Conservation (phyloP, 2,113 vertebrate genomes). For the Otocyon megalotis region DNA sequence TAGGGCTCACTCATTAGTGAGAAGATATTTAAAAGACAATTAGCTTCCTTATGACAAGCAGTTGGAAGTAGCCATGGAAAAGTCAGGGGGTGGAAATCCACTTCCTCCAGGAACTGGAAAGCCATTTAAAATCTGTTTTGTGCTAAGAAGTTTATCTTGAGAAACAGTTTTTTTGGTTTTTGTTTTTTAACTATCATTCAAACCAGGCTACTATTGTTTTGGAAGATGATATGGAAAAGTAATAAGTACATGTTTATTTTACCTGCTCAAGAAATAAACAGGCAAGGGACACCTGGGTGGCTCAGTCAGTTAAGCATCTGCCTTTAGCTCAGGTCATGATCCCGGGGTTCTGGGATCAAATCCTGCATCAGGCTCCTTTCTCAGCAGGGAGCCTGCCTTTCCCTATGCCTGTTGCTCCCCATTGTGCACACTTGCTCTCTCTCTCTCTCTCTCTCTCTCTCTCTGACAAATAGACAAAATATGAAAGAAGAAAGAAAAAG, state of each 20-base stretch:
- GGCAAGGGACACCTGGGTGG: too few species aligned
- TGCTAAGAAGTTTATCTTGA: background rate
- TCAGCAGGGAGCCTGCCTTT: too few species aligned
- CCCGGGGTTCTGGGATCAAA: too few species aligned
- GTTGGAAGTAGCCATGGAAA: background rate
- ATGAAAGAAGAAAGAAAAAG: too few species aligned
- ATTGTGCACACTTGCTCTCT: too few species aligned
- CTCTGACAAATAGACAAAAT: too few species aligned
- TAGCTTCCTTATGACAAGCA: background rate
- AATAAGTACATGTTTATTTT: background rate
- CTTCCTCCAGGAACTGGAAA: background rate
- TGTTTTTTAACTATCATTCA: background rate
- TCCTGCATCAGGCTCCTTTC: too few species aligned
- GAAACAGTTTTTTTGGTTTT: background rate
- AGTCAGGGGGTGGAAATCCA: background rate
- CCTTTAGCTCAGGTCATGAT: too few species aligned
- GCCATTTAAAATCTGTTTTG: background rate
- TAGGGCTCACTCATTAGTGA: background rate
- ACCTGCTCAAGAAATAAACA: background rate
- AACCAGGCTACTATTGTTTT: background rate
- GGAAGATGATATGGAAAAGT: background rate
- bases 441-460: too few species aligned
- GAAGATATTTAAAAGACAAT: constrained; percentile 54
- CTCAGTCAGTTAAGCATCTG: too few species aligned
- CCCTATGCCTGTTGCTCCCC: too few species aligned